A percentile compares a stretch with the other conserved stretches of the same genome.
Evolutionary conservation across 1,140 invertebrate genomes (phyloP).

Genomic region (Galleria mellonella): DNA sequence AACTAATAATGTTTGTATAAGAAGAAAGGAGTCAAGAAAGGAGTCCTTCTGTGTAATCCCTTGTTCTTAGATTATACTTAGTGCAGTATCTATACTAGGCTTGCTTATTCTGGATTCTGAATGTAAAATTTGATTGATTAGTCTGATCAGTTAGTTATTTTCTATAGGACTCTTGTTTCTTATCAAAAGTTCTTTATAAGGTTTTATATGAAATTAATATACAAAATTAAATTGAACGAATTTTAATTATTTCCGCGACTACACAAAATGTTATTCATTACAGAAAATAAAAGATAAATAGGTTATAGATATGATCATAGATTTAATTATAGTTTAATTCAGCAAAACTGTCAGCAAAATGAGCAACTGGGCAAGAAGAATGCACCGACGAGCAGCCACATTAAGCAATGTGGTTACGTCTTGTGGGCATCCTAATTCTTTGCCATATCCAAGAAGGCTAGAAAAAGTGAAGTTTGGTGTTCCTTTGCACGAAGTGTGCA

Average conservation of each 20-base stretch:
- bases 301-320: constrained; percentile 6
- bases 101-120: too few species aligned
- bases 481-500: constrained; percentile 91
- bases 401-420: constrained; percentile 92
- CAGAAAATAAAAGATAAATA: neutral
- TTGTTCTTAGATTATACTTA: too few species aligned
- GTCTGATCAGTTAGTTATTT: too few species aligned
- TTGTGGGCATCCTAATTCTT: constrained; percentile 83
- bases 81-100: too few species aligned
- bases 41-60: too few species aligned
- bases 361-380: constrained; percentile 92
- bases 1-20: too few species aligned
- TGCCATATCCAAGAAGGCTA: constrained; percentile 86
- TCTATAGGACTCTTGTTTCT: too few species aligned
- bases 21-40: too few species aligned
- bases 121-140: too few species aligned
- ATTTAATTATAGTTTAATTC: constrained; percentile 7
- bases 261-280: neutral
- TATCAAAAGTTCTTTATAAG: too few species aligned
- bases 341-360: constrained; percentile 68
- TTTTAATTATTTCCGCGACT: neutral
- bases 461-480: constrained; percentile 96
- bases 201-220: too few species aligned
- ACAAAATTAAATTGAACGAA: too few species aligned
- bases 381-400: constrained; percentile 90